Evolutionary conservation across 2,113 vertebrate genomes (phyloP), one percentile per base, ranked within the genome.

Genomic region (Tupaia chinensis): DNA sequence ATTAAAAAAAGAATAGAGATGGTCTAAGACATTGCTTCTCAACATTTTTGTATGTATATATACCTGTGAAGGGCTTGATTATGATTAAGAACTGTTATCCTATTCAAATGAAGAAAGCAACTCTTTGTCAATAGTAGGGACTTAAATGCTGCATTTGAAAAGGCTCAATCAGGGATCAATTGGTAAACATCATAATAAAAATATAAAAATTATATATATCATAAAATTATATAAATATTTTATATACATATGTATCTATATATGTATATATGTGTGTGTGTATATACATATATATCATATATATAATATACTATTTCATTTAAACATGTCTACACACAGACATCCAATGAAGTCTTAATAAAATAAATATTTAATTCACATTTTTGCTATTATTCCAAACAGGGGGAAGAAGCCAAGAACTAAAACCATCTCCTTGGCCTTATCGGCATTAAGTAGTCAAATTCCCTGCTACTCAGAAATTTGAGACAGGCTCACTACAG

Each of bases 321-420:
- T 82, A 87, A 81, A 76, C 34, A 77, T n/a, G 58, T 83, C 77
- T 98, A 84, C 25, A 69, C 53, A 87, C 61, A 96, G 93, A 96
- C 92, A 84, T 66, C 56, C 96, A 97, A 73, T 65, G 32, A 95
- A 80, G 79, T 74, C 84, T 93, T 91, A 88, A 97, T 27, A 88
- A 95, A 61, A 53, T 23, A 54, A 96, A 95, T 92, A 96, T 81
- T 93, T 90, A 97, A 70, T 65, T 94, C 87, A 96, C 15, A 19
- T 87, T 97, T 98, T 98, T 93, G 91, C 84, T 27, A 76, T 93
- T 44, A 88, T 96, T 97, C 73, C 61, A 97, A 96, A 95, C 3
- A 0, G 84, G 73, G 68, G 54, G 56, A 77, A 66, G 91, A 93
- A 82, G 63, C 68, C 76, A 63, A 69, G 69, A 79, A 78, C 27